Evolutionary conservation across 2,113 vertebrate species (phyloP).

Genomic region (Formicarius rufipectus): DNA sequence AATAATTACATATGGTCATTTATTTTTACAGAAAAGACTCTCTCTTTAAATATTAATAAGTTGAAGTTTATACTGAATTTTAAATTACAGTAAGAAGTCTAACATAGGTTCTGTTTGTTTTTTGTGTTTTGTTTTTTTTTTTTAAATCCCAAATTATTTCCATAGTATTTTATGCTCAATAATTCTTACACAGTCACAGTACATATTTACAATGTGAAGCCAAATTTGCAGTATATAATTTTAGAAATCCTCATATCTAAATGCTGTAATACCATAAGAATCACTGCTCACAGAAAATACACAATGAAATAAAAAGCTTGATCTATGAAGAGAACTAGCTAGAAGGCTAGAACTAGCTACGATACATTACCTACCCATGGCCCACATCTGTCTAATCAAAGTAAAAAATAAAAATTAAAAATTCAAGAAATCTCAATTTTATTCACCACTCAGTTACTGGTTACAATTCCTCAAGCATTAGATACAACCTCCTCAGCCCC

Average conservation of each 20-base stretch:
- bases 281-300: neutral
- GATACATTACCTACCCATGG: neutral
- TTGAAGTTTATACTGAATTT: neutral
- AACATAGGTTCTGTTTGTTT: neutral
- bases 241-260: neutral
- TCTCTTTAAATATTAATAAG: constrained; percentile 3
- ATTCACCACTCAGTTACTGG: neutral
- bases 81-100: neutral
- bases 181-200: neutral
- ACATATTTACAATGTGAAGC: neutral
- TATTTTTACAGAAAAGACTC: neutral
- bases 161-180: neutral
- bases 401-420: neutral
- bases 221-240: neutral
- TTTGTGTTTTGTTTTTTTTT: too few species aligned
- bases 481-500: neutral
- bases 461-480: neutral
- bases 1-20: neutral
- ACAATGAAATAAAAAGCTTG: neutral
- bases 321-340: neutral
- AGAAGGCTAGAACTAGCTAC: neutral
- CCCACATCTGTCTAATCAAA: neutral
- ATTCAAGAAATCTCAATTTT: constrained; percentile 19
- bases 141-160: neutral
- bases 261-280: neutral